Evolutionary conservation across 2,888 invertebrate species (phyloP), one percentile per base, ranked within the genome.

Genomic region (Glomeris marginata): DNA sequence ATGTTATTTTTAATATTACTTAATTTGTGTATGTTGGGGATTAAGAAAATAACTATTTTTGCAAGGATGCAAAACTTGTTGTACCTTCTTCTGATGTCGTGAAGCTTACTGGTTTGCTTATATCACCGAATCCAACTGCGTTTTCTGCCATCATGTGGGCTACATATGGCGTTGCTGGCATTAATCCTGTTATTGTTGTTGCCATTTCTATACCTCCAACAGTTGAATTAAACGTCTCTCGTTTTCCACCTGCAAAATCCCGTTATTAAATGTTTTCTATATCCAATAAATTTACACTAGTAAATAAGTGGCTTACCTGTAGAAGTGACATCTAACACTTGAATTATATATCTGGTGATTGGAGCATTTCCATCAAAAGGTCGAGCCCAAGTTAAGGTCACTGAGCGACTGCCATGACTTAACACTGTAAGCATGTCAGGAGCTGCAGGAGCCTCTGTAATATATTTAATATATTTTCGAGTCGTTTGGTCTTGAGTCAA

Each of bases 281-380:
- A n/a, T n/a, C n/a, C n/a, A n/a, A n/a, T n/a, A n/a, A n/a, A n/a
- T n/a, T n/a, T n/a, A n/a, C n/a, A n/a, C n/a, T n/a, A n/a, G n/a
- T n/a, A n/a, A n/a, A n/a, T n/a, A n/a, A n/a, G n/a, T n/a, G 8
- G 45, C 5, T 21, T 51, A 50, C 41, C 63, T 49, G 60, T 56
- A 1, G 28, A 28, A 28, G 28, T 28, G 28, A 53, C 52, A 36
- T 61, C 61, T 48, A 60, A 63, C 52, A 60, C 62, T 55, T 66
- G 64, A 2, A 68, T 56, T 10, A 64, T 59, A 52, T 66, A 69
- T 34, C 57, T 54, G 5, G 57, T 54, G 20, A 69, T 57, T 11
- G 62, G 59, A 15, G 63, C 61, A 58, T 69, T 68, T 2, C 68
- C 68, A 57, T 68, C 62, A 50, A 63, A 69, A 1, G 67, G 65